phyloP scores from a whole-genome alignment of 2,888 invertebrate species.

The Harpagoxenus sublaevis region DNA sequence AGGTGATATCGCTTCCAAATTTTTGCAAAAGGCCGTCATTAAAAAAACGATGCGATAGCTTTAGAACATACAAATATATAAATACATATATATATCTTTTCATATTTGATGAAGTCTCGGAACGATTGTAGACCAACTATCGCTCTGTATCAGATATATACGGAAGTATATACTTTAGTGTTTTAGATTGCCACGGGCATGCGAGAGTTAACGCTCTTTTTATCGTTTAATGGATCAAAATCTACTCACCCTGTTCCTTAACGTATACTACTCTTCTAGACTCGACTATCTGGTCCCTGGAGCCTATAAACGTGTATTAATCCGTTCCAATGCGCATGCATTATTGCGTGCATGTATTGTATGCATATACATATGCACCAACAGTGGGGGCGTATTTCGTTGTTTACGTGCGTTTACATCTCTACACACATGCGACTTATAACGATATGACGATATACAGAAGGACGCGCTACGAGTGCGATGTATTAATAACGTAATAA shows the following conservation, averaged over 20 bases:
- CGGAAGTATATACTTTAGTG: conserved; percentile 54
- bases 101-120: conserved; percentile 48
- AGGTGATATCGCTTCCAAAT: conserved; percentile 14
- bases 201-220: conserved; percentile 47
- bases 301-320: conserved; percentile 81
- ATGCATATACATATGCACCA: conserved; percentile 43
- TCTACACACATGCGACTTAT: conserved; percentile 61
- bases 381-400: conserved; percentile 84
- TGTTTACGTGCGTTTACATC: conserved; percentile 80
- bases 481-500: conserved; percentile 78
- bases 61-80: conserved; percentile 40
- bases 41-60: conserved; percentile 32
- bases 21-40: conserved; percentile 17
- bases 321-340: conserved; percentile 83
- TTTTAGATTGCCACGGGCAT: conserved; percentile 55
- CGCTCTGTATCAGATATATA: conserved; percentile 50
- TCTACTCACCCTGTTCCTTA: conserved; percentile 55
- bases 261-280: conserved; percentile 60
- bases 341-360: conserved; percentile 46
- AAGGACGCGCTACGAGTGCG: conserved; percentile 75
- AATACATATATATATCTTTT: conserved; percentile 50
- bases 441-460: conserved; percentile 55
- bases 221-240: conserved; percentile 50
- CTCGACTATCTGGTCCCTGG: conserved; percentile 74
- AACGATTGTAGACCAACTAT: conserved; percentile 40